Evolutionary conservation across 2,888 invertebrate species (phyloP), one percentile per base, ranked within the genome.

Genomic region (Willowsia nigromaculata): DNA sequence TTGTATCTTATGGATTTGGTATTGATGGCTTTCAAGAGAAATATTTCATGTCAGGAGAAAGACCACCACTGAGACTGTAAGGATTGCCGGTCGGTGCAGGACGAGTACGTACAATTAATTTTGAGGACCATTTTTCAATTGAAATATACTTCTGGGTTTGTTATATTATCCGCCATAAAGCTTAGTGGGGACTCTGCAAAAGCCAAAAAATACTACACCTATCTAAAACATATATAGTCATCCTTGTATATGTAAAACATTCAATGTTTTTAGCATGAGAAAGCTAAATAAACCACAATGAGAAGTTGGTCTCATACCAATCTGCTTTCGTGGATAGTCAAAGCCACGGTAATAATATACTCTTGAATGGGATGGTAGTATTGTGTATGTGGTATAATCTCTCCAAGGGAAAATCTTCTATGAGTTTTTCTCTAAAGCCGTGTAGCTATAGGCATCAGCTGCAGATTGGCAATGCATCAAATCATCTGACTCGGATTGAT

Each of bases 401-500:
- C 68, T 40, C 82, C 11, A 53, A 74, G 81, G 87, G 22, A 71
- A 82, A 74, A 80, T 86, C 6, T 18, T 25, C 40, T 15, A 37
- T 47, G 6, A 40, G 18, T 37, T 68, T 37, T 40, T 40, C 40
- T 40, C 37, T 13, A 18, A 68, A 68, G 68, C 68, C 40, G 37
- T 37, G 22, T 65, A 33, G 68, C 50, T 30, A 50, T 76, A 50
- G 27, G 76, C 83, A 88, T 82, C 88, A 88, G 83, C 88, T 83
- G 83, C 76, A 88, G 81, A 88, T 83, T 88, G 88, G 62, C 74
- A 88, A 88, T 88, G 81, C 83, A 88, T 88, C 88, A 88, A 88
- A 88, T 88, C 83, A 83, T 88, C 76, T 83, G 76, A 76, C 83
- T 88, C 88, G 76, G 83, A 88, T 83, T 88, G 82, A 88, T 88